Evolutionary conservation across 2,797 vertebrate species (phyloP), one percentile per base, ranked within the genome.

Genomic region (Diglossa cyanea): DNA sequence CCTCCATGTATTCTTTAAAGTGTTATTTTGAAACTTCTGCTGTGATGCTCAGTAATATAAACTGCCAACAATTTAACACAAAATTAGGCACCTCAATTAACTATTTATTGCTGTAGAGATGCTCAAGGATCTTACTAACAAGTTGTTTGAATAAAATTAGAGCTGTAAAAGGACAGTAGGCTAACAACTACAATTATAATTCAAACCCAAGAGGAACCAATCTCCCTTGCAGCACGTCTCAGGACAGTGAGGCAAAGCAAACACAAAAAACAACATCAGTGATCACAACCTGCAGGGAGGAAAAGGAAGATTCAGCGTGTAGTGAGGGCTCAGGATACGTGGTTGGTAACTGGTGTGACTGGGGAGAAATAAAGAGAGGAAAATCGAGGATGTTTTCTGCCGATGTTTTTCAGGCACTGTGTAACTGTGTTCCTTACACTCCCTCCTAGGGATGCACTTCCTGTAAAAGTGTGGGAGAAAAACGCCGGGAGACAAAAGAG

Each of bases 391-490:
- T 31, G 39, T 57, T 82, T 91, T 71, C 57, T 71, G 35, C 42
- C 2, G 40, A 6, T 18, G 39, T 45, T 80, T 65, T 86, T 91
- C 31, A 74, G 54, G 72, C 48, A 10, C 25, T 30, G 61, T 44
- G 55, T 62, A 70, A 30, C 73, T 58, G 48, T 55, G 47, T 73
- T 76, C 60, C 67, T 86, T 58, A 39, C 21, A 8, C 21, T 91
- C 75, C 33, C 57, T 80, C 45, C 71, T 67, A 54, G 67, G 60
- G 75, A 91, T 80, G 35, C 62, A 40, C 75, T 91, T 93, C 93
- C 92, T 95, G 57, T 48, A 13, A 14, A 86, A 95, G 58, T 87
- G 86, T 88, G 94, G 81, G 84, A 87, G 92, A 74, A 85, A 95
- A 94, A 68, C 31, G 63, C 68, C 6, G 42, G 61, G 92, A 82